Percentiles rank a stretch among this genome's conserved stretches.
phyloP scores from a whole-genome alignment of 1,140 invertebrate species.

The Lucilia sericata region DNA sequence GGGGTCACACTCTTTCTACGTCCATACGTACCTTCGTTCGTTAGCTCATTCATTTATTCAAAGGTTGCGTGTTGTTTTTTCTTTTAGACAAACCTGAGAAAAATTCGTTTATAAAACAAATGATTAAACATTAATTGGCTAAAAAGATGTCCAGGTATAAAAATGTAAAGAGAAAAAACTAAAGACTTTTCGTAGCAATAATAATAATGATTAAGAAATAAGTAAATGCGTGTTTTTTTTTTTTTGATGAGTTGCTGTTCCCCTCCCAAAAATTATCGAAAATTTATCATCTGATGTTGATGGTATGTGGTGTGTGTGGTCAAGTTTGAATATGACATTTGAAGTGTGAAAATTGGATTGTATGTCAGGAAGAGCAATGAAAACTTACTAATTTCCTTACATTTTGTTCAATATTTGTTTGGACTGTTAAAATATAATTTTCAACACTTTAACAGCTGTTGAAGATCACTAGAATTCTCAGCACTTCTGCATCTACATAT shows the following conservation, averaged over 20 bases:
- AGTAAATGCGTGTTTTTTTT: not conserved
- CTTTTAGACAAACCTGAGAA: not conserved
- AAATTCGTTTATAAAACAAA: slow-evolving; percentile 9
- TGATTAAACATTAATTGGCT: slow-evolving; percentile 13
- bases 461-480: slow-evolving; percentile 28
- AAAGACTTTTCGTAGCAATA: not conserved
- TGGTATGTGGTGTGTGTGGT: not conserved
- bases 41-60: not conserved
- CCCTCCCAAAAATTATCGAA: not conserved
- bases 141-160: not conserved
- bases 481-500: not conserved
- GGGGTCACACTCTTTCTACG: not conserved
- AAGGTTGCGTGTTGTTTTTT: not conserved
- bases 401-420: not conserved
- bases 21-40: no score
- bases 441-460: slow-evolving; percentile 37
- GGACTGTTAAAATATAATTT: slow-evolving; percentile 32
- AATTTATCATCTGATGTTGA: not conserved
- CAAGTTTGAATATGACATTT: slow-evolving; percentile 35
- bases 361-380: not conserved
- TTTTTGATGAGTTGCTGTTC: not conserved
- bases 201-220: not conserved
- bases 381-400: not conserved
- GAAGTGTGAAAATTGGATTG: slow-evolving; percentile 36
- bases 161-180: not conserved